A percentile compares a stretch with the other conserved stretches of the same genome.
Conservation (phyloP, 1,140 invertebrate genomes). For the Drosophila mayri region DNA sequence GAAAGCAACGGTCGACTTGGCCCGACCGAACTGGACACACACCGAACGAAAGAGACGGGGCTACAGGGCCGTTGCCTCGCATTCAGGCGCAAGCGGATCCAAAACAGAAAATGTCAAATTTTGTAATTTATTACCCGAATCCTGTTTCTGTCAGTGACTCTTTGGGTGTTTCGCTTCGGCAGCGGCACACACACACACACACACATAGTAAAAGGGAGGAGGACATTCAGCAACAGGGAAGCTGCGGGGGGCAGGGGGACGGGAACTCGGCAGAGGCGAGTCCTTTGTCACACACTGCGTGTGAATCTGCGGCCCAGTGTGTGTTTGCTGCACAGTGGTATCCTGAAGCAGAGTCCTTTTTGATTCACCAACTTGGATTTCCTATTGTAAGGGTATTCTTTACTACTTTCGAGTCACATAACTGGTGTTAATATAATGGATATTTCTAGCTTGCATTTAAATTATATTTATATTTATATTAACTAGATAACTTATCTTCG, state of each 20-base stretch:
- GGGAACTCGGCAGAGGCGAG: slow-evolving; percentile 26
- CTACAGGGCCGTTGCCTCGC: slow-evolving; percentile 32
- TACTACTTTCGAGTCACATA: not conserved
- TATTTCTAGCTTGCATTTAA: not conserved
- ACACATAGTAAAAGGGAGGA: not conserved
- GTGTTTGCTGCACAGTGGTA: slow-evolving; percentile 25
- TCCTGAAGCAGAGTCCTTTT: slow-evolving; percentile 1
- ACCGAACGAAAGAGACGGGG: slow-evolving; percentile 39
- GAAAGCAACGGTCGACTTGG: slow-evolving; percentile 49
- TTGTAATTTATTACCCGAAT: slow-evolving; percentile 85
- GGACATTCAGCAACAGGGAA: slow-evolving; percentile 23
- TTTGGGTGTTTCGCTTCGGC: slow-evolving; percentile 67
- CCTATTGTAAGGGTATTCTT: too few relatives aligned
- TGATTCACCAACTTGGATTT: not conserved
- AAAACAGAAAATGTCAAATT: slow-evolving; percentile 85
- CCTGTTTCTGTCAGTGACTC: slow-evolving; percentile 84
- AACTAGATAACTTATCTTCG: too few relatives aligned
- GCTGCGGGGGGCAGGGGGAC: slow-evolving; percentile 4
- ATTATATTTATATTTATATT: too few relatives aligned
- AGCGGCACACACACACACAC: slow-evolving; percentile 40
- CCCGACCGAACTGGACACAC: slow-evolving; percentile 48
- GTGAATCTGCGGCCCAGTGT: slow-evolving; percentile 76
- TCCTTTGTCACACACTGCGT: slow-evolving; percentile 82
- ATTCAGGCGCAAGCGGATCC: slow-evolving; percentile 80
- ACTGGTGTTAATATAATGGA: not conserved